phyloP scores from a whole-genome alignment of 2,113 vertebrate genomes.

The Rhinogobius similis region DNA sequence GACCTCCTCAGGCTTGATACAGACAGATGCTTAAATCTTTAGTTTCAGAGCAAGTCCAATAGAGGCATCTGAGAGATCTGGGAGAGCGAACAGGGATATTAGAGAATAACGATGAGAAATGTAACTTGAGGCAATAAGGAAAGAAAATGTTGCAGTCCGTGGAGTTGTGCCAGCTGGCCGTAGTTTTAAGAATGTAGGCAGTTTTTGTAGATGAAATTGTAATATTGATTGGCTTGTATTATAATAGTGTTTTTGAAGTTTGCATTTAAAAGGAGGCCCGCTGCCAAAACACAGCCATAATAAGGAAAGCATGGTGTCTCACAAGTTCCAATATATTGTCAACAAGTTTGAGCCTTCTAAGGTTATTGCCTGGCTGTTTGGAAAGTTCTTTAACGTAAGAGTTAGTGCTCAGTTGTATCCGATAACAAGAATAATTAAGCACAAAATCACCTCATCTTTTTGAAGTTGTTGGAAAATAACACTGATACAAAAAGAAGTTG shows the following conservation, averaged over 20 bases:
- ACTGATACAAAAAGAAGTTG: too few species aligned
- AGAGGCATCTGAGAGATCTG: background rate
- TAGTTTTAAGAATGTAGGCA: slow-evolving; percentile 1
- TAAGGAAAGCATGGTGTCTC: background rate
- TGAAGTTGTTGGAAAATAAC: too few species aligned
- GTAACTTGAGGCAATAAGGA: background rate
- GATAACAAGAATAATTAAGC: background rate
- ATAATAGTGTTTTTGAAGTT: slow-evolving; percentile 3
- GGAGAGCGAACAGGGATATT: background rate
- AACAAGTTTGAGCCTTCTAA: background rate
- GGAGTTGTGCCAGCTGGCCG: background rate
- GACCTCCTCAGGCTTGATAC: background rate
- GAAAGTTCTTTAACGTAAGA: background rate
- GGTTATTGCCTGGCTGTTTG: background rate
- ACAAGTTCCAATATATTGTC: background rate
- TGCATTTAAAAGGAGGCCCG: background rate
- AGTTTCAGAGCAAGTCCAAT: slow-evolving; percentile 2
- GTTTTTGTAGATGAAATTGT: slow-evolving; percentile 1
- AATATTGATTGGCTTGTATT: slow-evolving; percentile 3
- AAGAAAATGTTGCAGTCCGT: background rate
- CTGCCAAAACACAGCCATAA: slow-evolving; percentile 4
- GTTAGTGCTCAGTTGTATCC: background rate
- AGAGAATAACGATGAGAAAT: slow-evolving; percentile 1
- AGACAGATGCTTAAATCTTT: slow-evolving; percentile 4
- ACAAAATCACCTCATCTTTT: too few species aligned